phyloP scores from a whole-genome alignment of 2,888 invertebrate genomes.

The Phengaris alcon region DNA sequence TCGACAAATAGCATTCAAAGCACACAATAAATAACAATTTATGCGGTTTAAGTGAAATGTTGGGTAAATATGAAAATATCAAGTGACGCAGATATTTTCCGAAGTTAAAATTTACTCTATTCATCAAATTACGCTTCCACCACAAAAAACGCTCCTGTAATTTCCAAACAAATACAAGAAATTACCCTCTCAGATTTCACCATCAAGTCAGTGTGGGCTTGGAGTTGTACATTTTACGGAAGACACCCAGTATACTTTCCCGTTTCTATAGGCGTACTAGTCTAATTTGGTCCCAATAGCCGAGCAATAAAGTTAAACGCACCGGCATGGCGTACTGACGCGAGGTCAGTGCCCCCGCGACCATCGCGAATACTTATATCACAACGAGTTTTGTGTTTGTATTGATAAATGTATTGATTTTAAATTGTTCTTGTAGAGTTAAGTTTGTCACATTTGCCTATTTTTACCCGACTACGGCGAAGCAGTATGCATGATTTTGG shows the following conservation, averaged over 20 bases:
- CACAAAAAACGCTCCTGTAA: neutral
- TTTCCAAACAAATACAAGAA: neutral
- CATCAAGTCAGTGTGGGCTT: neutral
- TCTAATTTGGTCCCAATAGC: conserved; percentile 22
- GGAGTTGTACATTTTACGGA: conserved; percentile 8
- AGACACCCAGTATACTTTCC: conserved; percentile 19
- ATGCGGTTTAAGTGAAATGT: too few species aligned
- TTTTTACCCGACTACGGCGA: neutral
- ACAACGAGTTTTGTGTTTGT: neutral
- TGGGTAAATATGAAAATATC: neutral
- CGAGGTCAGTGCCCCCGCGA: conserved; percentile 12
- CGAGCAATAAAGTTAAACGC: conserved; percentile 9
- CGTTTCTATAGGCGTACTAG: neutral
- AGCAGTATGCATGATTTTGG: too few species aligned
- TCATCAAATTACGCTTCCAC: too few species aligned
- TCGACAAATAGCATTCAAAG: too few species aligned
- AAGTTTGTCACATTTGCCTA: neutral
- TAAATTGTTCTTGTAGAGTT: neutral
- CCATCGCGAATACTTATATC: conserved; percentile 16
- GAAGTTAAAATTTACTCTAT: too few species aligned
- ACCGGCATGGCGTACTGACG: neutral
- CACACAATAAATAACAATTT: too few species aligned
- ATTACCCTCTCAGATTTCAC: neutral
- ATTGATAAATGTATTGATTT: conserved; percentile 10
- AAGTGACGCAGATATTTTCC: too few species aligned